Conservation (phyloP, 2,888 invertebrate species). For the Pristionchus maxplancki region DNA sequence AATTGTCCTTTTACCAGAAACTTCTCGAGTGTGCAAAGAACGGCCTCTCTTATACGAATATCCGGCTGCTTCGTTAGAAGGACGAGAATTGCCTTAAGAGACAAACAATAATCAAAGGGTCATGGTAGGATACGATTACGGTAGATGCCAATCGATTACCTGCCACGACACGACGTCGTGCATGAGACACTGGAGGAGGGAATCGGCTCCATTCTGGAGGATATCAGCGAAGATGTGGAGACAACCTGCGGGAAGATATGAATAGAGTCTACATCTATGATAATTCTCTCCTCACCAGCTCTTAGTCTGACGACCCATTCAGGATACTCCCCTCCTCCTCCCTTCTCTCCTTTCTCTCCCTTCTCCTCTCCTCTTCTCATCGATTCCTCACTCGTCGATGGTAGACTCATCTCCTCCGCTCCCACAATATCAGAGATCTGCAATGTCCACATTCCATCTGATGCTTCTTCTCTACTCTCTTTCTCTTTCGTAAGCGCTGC, state of each 20-base stretch:
- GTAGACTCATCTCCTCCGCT: neutral
- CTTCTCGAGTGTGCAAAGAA: slow-evolving; percentile 64
- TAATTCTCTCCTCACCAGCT: slow-evolving; percentile 36
- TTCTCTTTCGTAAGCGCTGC: no score
- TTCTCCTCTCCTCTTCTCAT: slow-evolving; percentile 6
- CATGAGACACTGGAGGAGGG: slow-evolving; percentile 54
- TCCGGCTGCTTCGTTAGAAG: slow-evolving; percentile 65
- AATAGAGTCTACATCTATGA: neutral
- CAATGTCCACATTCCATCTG: no score
- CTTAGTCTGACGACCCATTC: slow-evolving; percentile 48
- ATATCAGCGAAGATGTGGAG: slow-evolving; percentile 53
- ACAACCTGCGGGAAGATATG: neutral
- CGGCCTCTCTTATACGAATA: slow-evolving; percentile 58
- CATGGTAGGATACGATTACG: slow-evolving; percentile 43
- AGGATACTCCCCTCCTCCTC: neutral
- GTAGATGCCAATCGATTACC: slow-evolving; percentile 45
- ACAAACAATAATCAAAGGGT: slow-evolving; percentile 9
- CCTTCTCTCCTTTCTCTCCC: slow-evolving; percentile 23
- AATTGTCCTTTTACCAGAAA: slow-evolving; percentile 59
- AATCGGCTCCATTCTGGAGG: slow-evolving; percentile 57
- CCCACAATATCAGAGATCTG: slow-evolving; percentile 44
- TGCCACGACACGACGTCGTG: slow-evolving; percentile 59
- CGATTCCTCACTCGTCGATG: neutral
- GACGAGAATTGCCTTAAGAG: slow-evolving; percentile 65
- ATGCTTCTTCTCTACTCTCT: no score